Evolutionary conservation across 1,140 invertebrate genomes (phyloP).

Genomic region (Trichoplusia ni): DNA sequence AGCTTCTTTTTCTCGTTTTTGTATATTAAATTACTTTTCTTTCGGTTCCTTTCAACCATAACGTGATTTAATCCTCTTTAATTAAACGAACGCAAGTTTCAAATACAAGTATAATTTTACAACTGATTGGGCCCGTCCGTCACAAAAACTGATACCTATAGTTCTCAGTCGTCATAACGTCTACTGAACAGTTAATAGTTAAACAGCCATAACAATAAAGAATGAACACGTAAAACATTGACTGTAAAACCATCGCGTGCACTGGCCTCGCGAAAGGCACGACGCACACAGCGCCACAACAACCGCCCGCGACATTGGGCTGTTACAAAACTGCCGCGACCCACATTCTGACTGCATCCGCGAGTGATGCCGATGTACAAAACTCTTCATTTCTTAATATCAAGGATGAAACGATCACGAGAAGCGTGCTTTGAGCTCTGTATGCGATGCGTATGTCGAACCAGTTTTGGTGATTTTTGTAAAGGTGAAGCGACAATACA

Average conservation of each 20-base stretch:
- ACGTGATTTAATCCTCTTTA: no score
- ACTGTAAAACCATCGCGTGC: background rate
- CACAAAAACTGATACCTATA: no score
- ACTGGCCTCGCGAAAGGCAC: slow-evolving; percentile 4
- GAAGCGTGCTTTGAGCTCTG: slow-evolving; percentile 22
- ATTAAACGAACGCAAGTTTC: no score
- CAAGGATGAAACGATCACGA: slow-evolving; percentile 64
- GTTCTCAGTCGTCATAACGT: no score
- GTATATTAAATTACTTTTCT: no score
- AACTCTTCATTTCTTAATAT: slow-evolving; percentile 57
- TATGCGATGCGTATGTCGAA: slow-evolving; percentile 3
- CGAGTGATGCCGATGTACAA: slow-evolving; percentile 42
- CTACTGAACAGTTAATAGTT: no score
- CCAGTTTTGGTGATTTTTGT: background rate
- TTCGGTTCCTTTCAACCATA: no score
- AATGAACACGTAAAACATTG: background rate
- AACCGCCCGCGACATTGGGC: slow-evolving; percentile 50
- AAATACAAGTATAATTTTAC: no score
- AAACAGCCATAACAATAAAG: background rate
- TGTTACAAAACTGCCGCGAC: slow-evolving; percentile 54
- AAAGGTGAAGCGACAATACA: no score
- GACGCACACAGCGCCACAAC: slow-evolving; percentile 33
- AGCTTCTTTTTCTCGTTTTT: no score
- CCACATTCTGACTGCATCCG: slow-evolving; percentile 59
- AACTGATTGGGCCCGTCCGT: no score